Conservation (phyloP, 2,797 vertebrate genomes). For the Sebastes iracundus region DNA sequence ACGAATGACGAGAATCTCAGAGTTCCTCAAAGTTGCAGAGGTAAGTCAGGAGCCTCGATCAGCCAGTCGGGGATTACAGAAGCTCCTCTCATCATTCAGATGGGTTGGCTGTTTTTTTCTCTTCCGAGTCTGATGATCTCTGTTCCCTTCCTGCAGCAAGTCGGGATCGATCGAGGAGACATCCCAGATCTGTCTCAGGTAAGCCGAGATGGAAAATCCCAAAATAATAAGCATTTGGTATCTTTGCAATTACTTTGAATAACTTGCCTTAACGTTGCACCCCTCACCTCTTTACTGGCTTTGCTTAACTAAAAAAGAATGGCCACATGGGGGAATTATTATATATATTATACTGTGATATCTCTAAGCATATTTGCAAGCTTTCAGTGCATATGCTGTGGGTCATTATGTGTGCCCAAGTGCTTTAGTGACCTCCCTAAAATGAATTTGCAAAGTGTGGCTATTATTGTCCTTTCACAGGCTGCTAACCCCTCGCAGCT, state of each 20-base stretch:
- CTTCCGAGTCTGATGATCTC: not conserved
- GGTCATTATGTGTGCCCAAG: not conserved
- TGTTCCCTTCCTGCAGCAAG: conserved; percentile 87
- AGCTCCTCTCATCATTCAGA: fast-evolving
- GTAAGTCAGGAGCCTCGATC: conserved; percentile 69
- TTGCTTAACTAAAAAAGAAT: conserved; percentile 21
- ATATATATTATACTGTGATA: not conserved
- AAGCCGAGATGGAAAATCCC: conserved; percentile 33
- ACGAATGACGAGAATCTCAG: conserved; percentile 95
- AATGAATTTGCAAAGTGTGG: conserved; percentile 23
- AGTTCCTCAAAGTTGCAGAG: conserved; percentile 97
- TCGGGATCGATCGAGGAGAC: conserved; percentile 96
- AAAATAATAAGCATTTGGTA: not conserved
- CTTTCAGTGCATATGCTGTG: not conserved
- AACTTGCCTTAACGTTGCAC: not conserved
- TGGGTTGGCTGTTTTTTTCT: not conserved
- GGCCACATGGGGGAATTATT: not conserved
- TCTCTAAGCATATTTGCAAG: no score
- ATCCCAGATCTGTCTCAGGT: conserved; percentile 98
- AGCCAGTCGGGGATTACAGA: not conserved
- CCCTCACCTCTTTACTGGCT: conserved; percentile 18
- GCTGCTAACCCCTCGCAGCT: conserved; percentile 30
- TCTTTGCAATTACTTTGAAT: not conserved
- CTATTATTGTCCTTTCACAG: conserved; percentile 5
- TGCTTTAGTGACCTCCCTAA: not conserved